Evolutionary conservation across 2,797 vertebrate genomes (phyloP).

Genomic region (Melanotaenia trifasciata): DNA sequence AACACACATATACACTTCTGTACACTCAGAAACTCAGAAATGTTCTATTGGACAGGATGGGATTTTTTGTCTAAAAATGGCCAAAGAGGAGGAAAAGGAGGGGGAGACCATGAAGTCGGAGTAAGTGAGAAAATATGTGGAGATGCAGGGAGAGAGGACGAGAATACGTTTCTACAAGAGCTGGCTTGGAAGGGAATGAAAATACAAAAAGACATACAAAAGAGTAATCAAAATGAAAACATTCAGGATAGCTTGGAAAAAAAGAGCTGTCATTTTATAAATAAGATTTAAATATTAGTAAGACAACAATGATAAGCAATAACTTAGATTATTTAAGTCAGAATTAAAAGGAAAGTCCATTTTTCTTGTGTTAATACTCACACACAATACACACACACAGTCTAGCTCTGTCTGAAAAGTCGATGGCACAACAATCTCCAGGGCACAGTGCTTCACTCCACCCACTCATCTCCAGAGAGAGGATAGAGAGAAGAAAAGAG

Average conservation of each 20-base stretch:
- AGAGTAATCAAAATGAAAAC: constrained; percentile 4
- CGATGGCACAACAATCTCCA: constrained; percentile 76
- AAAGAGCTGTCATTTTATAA: constrained; percentile 63
- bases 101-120: constrained; percentile 35
- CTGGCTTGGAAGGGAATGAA: constrained; percentile 34
- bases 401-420: constrained; percentile 49
- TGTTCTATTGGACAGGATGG: constrained; percentile 54
- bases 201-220: constrained; percentile 16
- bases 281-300: constrained; percentile 65
- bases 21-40: constrained; percentile 45
- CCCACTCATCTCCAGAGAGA: constrained; percentile 75
- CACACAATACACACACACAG: constrained; percentile 22
- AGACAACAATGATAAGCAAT: constrained; percentile 42
- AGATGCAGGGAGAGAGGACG: constrained; percentile 28
- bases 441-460: constrained; percentile 74
- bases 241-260: neutral
- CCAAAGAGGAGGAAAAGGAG: constrained; percentile 46
- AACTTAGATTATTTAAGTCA: constrained; percentile 52
- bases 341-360: constrained; percentile 43
- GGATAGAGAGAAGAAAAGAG: constrained; percentile 49
- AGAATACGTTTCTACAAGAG: constrained; percentile 32
- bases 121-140: constrained; percentile 61
- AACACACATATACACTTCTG: constrained; percentile 26
- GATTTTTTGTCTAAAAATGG: constrained; percentile 79
- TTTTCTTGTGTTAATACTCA: constrained; percentile 41